phyloP scores from a whole-genome alignment of 2,797 vertebrate species.

The Okamejei kenojei region DNA sequence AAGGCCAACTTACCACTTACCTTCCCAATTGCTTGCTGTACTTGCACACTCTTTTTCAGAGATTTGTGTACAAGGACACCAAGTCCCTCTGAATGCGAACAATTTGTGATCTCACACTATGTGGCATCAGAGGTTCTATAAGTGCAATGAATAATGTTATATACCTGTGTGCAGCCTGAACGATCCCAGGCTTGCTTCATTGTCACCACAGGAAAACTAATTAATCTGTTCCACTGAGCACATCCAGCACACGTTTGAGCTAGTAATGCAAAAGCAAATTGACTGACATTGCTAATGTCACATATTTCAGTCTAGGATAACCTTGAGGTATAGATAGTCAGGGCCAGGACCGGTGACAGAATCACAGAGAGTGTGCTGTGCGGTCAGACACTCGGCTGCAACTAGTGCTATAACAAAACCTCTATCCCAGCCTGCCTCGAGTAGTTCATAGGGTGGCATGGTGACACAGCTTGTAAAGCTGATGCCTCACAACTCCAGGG shows the following conservation, averaged over 20 bases:
- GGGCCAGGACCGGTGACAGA: neutral
- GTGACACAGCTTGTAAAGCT: no score
- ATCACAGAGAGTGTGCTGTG: neutral
- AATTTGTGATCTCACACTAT: no score
- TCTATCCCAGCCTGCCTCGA: neutral
- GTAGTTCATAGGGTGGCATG: neutral
- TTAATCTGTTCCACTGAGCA: neutral
- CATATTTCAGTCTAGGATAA: neutral
- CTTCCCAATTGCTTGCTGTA: no score
- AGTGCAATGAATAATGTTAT: neutral
- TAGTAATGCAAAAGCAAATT: neutral
- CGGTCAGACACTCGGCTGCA: neutral
- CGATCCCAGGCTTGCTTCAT: neutral
- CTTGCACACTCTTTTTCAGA: no score
- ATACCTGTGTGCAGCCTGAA: neutral
- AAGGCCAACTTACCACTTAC: no score
- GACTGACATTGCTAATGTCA: neutral
- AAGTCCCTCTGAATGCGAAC: no score
- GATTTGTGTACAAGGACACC: no score
- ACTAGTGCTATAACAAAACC: neutral
- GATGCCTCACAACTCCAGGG: no score
- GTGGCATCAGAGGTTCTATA: no score
- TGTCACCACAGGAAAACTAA: neutral
- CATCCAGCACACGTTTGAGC: neutral
- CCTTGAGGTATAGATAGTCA: neutral